Evolutionary conservation across 2,113 vertebrate species (phyloP), one percentile per base, ranked within the genome.

Genomic region (Epinephelus lanceolatus): DNA sequence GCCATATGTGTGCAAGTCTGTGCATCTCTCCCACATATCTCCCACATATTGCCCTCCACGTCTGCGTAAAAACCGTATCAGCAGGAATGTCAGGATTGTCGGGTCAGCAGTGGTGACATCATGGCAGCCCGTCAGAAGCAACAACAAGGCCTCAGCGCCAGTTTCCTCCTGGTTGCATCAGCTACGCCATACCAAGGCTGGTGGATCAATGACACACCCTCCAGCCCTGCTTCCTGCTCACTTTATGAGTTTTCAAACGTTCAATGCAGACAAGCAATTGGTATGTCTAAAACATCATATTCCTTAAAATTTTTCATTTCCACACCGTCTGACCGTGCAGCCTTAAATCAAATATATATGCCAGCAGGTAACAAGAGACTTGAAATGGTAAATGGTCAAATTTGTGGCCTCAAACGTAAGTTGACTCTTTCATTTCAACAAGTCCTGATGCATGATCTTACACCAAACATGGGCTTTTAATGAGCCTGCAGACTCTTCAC

Each of bases 71-170:
- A 90, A 67, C 78, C 74, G 70, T 47, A 83, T 88, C 91, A 93
- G 87, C 90, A 90, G 82, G 88, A 94, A 94, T 94, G 93, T 82
- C 67, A 88, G 88, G 88, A 92, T 81, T 90, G 91, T 87, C 68
- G 72, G 91, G 92, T 93, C 93, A 92, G 92, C 91, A 92, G 81
- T 17, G 77, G 89, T 94, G 90, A 94, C 92, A 92, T 93, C 90
- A 94, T 93, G 55, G 84, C 83, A 90, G 74, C 65, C 87, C 53
- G 81, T 91, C 65, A 82, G 65, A 81, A 23, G 81, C 86, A 87
- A 88, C 84, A 83, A 79, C 78, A 76, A 71, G 84, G 80, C 82
- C 79, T 83, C 65, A 7, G 86, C 53, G 40, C 85, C 77, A 68
- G 84, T 93, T 92, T 93, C 68, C 86, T 90, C 80, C 71, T 70